A percentile compares a stretch with the other conserved stretches of the same genome.
Conservation (phyloP, 2,113 vertebrate species). For the Perognathus longimembris region DNA sequence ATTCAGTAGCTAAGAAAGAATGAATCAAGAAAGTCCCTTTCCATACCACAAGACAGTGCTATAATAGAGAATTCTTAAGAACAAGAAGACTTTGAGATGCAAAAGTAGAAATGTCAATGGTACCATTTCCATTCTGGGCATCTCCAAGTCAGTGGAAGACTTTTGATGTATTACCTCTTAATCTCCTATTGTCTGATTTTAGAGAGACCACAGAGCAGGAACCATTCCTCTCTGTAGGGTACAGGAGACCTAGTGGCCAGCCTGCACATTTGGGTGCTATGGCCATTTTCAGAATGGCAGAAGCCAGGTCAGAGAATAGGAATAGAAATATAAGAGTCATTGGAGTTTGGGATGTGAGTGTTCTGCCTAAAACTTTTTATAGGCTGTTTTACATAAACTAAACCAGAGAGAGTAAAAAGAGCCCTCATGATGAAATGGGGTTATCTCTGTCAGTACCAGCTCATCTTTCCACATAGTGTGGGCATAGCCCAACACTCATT, state of each 20-base stretch:
- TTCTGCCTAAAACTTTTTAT: constrained; percentile 4
- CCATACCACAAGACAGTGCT: background rate
- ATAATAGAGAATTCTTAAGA: background rate
- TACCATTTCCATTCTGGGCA: background rate
- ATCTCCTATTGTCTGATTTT: background rate
- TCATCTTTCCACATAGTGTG: background rate
- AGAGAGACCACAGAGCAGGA: background rate
- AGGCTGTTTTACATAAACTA: background rate
- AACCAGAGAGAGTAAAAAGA: background rate
- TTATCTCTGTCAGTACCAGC: background rate
- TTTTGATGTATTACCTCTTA: constrained; percentile 5
- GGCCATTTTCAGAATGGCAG: background rate
- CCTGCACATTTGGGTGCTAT: background rate
- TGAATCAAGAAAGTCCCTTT: background rate
- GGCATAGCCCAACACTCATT: background rate
- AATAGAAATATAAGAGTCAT: background rate
- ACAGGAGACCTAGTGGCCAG: background rate
- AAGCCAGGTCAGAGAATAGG: background rate
- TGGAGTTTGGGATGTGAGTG: background rate
- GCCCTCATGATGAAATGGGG: background rate
- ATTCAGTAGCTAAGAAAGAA: background rate
- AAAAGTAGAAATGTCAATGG: background rate
- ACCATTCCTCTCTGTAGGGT: background rate
- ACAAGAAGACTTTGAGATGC: background rate
- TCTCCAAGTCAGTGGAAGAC: background rate